Percentiles rank a stretch among this genome's conserved stretches.
Evolutionary conservation across 2,888 invertebrate species (phyloP).

Genomic region (Prenolepis imparis): DNA sequence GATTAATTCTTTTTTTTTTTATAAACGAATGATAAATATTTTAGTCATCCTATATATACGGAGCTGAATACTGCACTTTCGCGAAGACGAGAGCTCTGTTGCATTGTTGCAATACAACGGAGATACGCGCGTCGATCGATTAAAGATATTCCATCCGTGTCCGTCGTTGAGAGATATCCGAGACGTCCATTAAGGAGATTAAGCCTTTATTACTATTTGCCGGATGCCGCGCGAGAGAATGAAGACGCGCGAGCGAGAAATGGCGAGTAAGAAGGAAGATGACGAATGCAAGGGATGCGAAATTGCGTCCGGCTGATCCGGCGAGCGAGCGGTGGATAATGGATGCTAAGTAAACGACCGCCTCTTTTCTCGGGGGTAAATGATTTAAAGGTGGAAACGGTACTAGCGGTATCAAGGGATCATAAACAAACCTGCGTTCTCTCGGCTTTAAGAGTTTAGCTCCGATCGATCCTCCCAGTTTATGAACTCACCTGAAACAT

Average conservation of each 20-base stretch:
- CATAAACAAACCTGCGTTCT: constrained; percentile 47
- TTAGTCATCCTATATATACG: not conserved
- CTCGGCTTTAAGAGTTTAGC: constrained; percentile 38
- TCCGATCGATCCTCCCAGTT: constrained; percentile 38
- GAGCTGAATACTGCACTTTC: not conserved
- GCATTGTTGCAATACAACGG: constrained; percentile 20
- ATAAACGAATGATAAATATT: not conserved
- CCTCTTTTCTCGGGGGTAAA: constrained; percentile 1
- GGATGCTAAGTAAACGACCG: constrained; percentile 47
- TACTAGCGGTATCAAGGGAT: constrained; percentile 34
- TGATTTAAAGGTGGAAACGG: constrained; percentile 47
- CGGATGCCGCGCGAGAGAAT: constrained; percentile 27
- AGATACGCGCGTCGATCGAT: constrained; percentile 50
- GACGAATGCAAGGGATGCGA: constrained; percentile 20
- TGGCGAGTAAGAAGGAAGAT: constrained; percentile 28
- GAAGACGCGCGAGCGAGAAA: constrained; percentile 14
- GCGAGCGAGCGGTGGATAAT: constrained; percentile 35
- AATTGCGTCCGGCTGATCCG: constrained; percentile 47
- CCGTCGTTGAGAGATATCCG: constrained; percentile 20
- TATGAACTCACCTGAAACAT: constrained; percentile 51
- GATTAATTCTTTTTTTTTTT: no score
- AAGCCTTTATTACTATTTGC: constrained; percentile 59
- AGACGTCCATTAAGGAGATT: constrained; percentile 64
- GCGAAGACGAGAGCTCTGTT: not conserved
- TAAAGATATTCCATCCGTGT: constrained; percentile 45